Evolutionary conservation across 92 coral and sea anemone genomes (phyloP), one percentile per base, ranked within the genome.

Genomic region (Porites divaricata): DNA sequence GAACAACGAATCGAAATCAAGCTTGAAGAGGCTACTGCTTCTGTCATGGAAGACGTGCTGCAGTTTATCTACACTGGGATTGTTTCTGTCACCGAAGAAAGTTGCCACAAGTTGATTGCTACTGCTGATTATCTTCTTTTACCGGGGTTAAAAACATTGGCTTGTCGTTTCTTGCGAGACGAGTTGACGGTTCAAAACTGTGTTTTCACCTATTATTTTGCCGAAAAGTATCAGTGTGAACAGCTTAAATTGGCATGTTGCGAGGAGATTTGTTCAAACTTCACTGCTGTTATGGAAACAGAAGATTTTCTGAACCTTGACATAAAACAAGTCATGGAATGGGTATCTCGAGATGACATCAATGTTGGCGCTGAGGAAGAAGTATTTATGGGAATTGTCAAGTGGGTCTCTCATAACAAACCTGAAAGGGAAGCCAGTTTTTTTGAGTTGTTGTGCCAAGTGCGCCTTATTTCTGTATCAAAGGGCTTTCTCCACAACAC

Each of bases 381-480:
- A 35, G 45, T 70, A 14, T 70, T 70, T 11, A 70, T 35, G 9
- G 74, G 74, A 17, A 35, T 70, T 16, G 22, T 70, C 21, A 70
- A 70, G 53, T 70, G 74, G 74, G 74, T 70, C 53, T 70, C 22
- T 35, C 56, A 70, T 19, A 70, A 70, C 52, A 70, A n/a, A 22
- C 15, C 23, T 70, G 74, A 70, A 35, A 70, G 74, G 45, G 56
- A 70, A 35, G n/a, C 6, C 20, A 35, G n/a, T 15, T 70, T 70
- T 70, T 53, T 20, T 28, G 74, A 45, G 8, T 15, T 70, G 52
- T 35, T 70, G 74, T 23, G 22, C 14, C 20, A 70, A 45, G 74
- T 70, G 53, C 74, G 56, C 54, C 54, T 70, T 11, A 16, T 16
- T 20, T 70, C 74, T 11, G 15, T 70, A 25, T 70, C 74, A 15